A percentile compares a stretch with the other conserved stretches of the same genome.
Conservation (phyloP, 2,797 vertebrate species). For the Geotrypetes seraphini region DNA sequence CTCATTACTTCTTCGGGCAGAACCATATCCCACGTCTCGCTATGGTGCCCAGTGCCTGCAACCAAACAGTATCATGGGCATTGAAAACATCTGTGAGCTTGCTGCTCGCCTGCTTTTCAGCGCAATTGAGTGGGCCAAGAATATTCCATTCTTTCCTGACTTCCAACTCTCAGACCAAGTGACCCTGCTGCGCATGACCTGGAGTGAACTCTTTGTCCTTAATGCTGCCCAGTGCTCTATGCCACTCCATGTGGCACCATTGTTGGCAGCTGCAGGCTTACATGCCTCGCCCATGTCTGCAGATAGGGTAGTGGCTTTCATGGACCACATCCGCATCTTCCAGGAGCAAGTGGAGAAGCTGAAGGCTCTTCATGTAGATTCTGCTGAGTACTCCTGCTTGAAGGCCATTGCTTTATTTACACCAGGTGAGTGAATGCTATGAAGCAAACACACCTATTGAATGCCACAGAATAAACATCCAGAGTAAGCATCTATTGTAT, state of each 20-base stretch:
- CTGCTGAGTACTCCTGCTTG: constrained; percentile 74
- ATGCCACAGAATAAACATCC: too few relatives aligned
- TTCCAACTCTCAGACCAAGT: constrained; percentile 79
- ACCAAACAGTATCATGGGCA: constrained; percentile 77
- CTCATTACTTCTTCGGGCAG: constrained; percentile 69
- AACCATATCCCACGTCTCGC: constrained; percentile 74
- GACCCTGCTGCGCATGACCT: constrained; percentile 71
- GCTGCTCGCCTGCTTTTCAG: constrained; percentile 77
- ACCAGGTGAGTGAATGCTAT: constrained; percentile 68
- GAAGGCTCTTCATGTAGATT: constrained; percentile 74
- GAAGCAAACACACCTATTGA: too few relatives aligned
- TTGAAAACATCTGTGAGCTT: constrained; percentile 80
- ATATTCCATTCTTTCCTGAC: constrained; percentile 80
- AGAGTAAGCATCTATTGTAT: too few relatives aligned
- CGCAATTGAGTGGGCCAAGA: constrained; percentile 79
- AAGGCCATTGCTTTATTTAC: constrained; percentile 79
- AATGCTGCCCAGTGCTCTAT: constrained; percentile 78
- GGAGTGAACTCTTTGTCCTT: constrained; percentile 80
- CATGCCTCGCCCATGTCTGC: constrained; percentile 77
- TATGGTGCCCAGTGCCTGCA: constrained; percentile 78
- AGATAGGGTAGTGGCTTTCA: constrained; percentile 74
- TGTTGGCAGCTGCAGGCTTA: constrained; percentile 72
- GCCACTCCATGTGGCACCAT: constrained; percentile 71
- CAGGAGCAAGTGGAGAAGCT: constrained; percentile 84
- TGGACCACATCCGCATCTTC: constrained; percentile 81